Percentiles rank a stretch among this genome's conserved stretches.
phyloP scores from a whole-genome alignment of 2,113 vertebrate genomes.

The Thalassoma bifasciatum region DNA sequence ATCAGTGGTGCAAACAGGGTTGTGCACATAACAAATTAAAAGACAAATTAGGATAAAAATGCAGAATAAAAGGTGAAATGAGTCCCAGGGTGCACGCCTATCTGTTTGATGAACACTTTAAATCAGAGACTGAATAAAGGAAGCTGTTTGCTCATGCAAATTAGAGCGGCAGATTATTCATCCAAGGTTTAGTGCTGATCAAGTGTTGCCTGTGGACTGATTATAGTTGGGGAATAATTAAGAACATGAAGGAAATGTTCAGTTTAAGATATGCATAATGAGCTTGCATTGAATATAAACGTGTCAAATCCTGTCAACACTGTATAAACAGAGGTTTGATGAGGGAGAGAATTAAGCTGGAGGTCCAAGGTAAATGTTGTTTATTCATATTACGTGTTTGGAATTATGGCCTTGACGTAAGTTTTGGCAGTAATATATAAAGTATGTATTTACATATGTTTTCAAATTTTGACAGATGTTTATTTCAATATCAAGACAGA shows the following conservation, averaged over 20 bases:
- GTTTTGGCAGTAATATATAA: background rate
- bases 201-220: conserved; percentile 68
- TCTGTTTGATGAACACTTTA: conserved; percentile 50
- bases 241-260: conserved; percentile 63
- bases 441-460: background rate
- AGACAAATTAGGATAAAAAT: conserved; percentile 1
- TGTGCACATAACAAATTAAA: conserved; percentile 9
- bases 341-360: background rate
- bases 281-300: conserved; percentile 42
- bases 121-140: conserved; percentile 46
- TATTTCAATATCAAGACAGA: too few species aligned
- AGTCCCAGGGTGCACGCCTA: conserved; percentile 7
- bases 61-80: conserved; percentile 2
- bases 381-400: background rate
- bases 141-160: conserved; percentile 66
- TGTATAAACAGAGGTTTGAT: background rate
- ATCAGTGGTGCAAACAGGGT: background rate
- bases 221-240: conserved; percentile 72
- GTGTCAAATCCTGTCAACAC: conserved; percentile 4
- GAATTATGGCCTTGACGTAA: background rate
- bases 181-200: conserved; percentile 63
- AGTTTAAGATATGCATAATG: conserved; percentile 57
- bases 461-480: too few species aligned
- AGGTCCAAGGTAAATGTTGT: background rate
- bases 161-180: conserved; percentile 51